A percentile compares a stretch with the other conserved stretches of the same genome.
Evolutionary conservation across 2,113 vertebrate genomes (phyloP).

Genomic region (Poeciliopsis prolifica): DNA sequence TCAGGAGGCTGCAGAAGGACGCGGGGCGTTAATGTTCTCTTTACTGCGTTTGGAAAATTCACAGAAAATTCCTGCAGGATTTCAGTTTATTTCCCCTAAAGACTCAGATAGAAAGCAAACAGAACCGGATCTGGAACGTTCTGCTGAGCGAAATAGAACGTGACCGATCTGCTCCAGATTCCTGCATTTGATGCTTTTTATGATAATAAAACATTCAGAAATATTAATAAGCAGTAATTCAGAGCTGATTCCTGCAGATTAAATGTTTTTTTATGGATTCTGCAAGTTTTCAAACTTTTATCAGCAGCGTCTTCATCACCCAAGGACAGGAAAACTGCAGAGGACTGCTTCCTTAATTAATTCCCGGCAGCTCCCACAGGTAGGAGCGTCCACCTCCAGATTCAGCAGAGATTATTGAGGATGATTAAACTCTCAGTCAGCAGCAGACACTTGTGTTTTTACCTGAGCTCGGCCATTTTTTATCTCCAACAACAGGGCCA

Average conservation of each 20-base stretch:
- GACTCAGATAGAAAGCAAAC: too few relatives aligned
- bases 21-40: not conserved
- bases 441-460: conserved; percentile 15
- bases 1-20: not conserved
- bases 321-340: conserved; percentile 52
- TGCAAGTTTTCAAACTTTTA: not conserved
- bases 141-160: not conserved
- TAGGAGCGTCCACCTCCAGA: conserved; percentile 33
- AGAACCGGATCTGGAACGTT: not conserved
- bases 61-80: not conserved
- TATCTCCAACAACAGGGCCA: conserved; percentile 20
- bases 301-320: conserved; percentile 27
- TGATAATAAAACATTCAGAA: not conserved
- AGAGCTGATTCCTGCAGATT: not conserved
- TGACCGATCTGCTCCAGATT: not conserved
- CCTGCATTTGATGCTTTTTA: not conserved
- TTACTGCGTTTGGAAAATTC: not conserved
- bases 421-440: conserved; percentile 38
- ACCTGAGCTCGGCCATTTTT: conserved; percentile 61
- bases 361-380: conserved; percentile 31
- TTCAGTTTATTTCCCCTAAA: not conserved
- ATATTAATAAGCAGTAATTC: not conserved
- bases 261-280: not conserved
- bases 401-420: conserved; percentile 45
- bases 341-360: conserved; percentile 47